A percentile compares a stretch with the other conserved stretches of the same genome.
Evolutionary conservation across 2,888 invertebrate genomes (phyloP).

Genomic region (Drosophila nigricruria): DNA sequence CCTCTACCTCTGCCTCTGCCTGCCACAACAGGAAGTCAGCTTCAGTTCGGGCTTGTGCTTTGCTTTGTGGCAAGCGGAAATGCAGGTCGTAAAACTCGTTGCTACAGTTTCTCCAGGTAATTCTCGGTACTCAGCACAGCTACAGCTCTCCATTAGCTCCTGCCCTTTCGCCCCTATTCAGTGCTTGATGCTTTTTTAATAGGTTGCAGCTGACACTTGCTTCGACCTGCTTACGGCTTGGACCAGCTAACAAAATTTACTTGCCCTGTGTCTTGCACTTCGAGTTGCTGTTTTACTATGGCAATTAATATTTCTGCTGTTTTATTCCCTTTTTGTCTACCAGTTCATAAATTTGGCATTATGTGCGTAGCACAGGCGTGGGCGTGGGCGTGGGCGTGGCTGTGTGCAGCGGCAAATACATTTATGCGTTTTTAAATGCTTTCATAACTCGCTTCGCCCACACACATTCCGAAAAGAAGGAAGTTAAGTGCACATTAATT

Average conservation of each 20-base stretch:
- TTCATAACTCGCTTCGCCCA: slow-evolving; percentile 14
- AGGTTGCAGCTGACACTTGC: slow-evolving; percentile 69
- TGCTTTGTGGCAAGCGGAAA: slow-evolving; percentile 66
- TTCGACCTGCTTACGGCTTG: slow-evolving; percentile 9
- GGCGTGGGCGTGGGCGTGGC: neutral
- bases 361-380: slow-evolving; percentile 12
- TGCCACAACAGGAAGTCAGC: slow-evolving; percentile 73
- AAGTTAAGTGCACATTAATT: slow-evolving; percentile 58
- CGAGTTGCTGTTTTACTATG: slow-evolving; percentile 44
- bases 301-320: slow-evolving; percentile 68
- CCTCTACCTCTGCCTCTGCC: slow-evolving; percentile 21
- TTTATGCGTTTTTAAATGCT: slow-evolving; percentile 74
- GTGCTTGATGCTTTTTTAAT: slow-evolving; percentile 68
- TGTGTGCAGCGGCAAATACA: slow-evolving; percentile 60
- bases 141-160: neutral
- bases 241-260: slow-evolving; percentile 40
- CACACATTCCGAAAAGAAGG: slow-evolving; percentile 13
- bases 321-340: slow-evolving; percentile 7
- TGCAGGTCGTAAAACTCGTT: slow-evolving; percentile 63
- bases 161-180: neutral
- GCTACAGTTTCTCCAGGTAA: slow-evolving; percentile 38
- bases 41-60: slow-evolving; percentile 53
- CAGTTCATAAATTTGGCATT: slow-evolving; percentile 72
- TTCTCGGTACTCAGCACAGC: slow-evolving; percentile 2
- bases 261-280: slow-evolving; percentile 34